Conservation (phyloP, 1,140 invertebrate species). For the Lutraria rhynchaena region DNA sequence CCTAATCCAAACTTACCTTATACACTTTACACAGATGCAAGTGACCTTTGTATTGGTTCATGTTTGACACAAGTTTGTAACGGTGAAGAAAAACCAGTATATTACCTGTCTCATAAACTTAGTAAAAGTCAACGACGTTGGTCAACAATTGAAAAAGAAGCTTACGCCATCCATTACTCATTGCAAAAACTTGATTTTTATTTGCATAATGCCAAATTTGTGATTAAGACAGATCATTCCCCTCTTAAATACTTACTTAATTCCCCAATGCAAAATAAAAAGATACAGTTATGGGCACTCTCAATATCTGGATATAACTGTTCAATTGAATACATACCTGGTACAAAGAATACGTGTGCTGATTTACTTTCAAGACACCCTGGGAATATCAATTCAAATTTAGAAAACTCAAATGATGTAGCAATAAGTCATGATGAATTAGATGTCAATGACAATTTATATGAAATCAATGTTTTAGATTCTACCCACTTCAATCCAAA, state of each 20-base stretch:
- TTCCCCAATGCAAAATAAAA: slow-evolving; percentile 63
- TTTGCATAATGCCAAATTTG: slow-evolving; percentile 66
- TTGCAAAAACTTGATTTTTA: slow-evolving; percentile 71
- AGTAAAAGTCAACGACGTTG: slow-evolving; percentile 60
- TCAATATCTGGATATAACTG: slow-evolving; percentile 59
- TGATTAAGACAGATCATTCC: slow-evolving; percentile 61
- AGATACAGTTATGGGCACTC: slow-evolving; percentile 65
- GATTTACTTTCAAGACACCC: slow-evolving; percentile 60
- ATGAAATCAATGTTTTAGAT: no score
- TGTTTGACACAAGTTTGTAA: slow-evolving; percentile 43
- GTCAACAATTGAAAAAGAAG: slow-evolving; percentile 67
- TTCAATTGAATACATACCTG: slow-evolving; percentile 60
- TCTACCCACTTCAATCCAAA: slow-evolving; percentile 56
- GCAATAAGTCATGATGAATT: background rate
- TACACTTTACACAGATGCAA: slow-evolving; percentile 58
- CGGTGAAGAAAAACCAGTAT: slow-evolving; percentile 60
- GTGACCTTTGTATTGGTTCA: slow-evolving; percentile 45
- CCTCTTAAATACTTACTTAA: slow-evolving; percentile 20
- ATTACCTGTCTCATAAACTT: slow-evolving; percentile 68
- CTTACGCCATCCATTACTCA: no score
- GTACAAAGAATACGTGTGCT: slow-evolving; percentile 56
- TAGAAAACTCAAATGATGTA: background rate
- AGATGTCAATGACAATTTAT: slow-evolving; percentile 41
- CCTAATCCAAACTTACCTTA: slow-evolving; percentile 28
- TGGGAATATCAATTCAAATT: background rate